Conservation (phyloP, 2,888 invertebrate genomes). For the Ochlodes sylvanus region DNA sequence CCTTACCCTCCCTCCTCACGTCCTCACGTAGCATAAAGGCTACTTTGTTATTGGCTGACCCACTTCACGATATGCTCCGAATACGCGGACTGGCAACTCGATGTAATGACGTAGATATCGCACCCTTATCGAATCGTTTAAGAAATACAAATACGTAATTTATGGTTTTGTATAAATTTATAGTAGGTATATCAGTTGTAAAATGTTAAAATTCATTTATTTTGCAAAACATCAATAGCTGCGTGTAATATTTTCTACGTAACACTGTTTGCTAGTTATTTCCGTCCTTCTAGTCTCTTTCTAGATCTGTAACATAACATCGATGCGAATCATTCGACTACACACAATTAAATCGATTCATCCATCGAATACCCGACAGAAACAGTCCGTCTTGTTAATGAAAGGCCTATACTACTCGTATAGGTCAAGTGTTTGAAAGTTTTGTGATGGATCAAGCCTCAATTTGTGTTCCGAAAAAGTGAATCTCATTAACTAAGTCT, state of each 20-base stretch:
- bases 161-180: too few species aligned
- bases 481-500: slow-evolving; percentile 19
- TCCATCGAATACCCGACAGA: slow-evolving; percentile 9
- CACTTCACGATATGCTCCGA: neutral
- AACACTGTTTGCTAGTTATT: too few species aligned
- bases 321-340: neutral
- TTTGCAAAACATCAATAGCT: too few species aligned
- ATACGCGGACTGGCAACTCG: slow-evolving; percentile 1
- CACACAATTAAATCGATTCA: neutral
- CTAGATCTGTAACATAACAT: too few species aligned
- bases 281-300: too few species aligned
- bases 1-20: neutral
- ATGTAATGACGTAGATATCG: neutral
- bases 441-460: slow-evolving; percentile 11
- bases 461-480: slow-evolving; percentile 15
- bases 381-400: slow-evolving; percentile 4
- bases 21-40: neutral
- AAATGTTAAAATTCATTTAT: too few species aligned
- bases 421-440: slow-evolving; percentile 24
- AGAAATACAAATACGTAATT: too few species aligned
- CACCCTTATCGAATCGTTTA: too few species aligned
- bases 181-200: too few species aligned
- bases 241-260: too few species aligned
- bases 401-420: neutral
- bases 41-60: slow-evolving; percentile 4